Conservation (phyloP, 2,113 vertebrate genomes). For the Brevimyrus niger region DNA sequence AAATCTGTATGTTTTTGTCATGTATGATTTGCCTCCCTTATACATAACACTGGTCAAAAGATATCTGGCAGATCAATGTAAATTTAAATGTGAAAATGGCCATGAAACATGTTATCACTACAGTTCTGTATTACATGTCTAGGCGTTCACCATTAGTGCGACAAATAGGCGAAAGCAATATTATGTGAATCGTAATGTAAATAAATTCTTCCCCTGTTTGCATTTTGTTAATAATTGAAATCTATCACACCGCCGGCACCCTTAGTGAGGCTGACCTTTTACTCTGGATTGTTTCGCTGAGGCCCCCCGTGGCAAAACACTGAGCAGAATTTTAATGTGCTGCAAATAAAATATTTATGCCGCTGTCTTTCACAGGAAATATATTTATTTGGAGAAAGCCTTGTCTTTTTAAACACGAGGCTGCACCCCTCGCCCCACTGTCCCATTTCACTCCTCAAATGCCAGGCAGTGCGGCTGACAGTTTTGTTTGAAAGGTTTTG, state of each 20-base stretch:
- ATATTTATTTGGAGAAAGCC: neutral
- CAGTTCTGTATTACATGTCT: neutral
- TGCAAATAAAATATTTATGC: neutral
- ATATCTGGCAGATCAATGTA: neutral
- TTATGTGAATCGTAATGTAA: neutral
- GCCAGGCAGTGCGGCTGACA: neutral
- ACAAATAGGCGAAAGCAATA: neutral
- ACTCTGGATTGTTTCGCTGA: neutral
- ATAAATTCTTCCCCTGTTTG: neutral
- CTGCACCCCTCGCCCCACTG: neutral
- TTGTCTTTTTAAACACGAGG: neutral
- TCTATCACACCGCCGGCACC: neutral
- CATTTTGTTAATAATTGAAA: neutral
- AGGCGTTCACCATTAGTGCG: neutral
- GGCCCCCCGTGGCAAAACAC: neutral
- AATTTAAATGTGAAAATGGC: neutral
- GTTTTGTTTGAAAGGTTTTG: neutral
- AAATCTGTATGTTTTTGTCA: neutral
- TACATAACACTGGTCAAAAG: neutral
- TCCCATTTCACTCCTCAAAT: neutral
- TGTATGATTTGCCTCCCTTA: neutral
- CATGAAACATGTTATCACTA: neutral
- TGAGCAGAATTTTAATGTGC: neutral
- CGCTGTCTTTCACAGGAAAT: neutral
- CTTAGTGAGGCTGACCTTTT: neutral